phyloP scores from a whole-genome alignment of 2,113 vertebrate genomes.

The Clarias macrocephalus region DNA sequence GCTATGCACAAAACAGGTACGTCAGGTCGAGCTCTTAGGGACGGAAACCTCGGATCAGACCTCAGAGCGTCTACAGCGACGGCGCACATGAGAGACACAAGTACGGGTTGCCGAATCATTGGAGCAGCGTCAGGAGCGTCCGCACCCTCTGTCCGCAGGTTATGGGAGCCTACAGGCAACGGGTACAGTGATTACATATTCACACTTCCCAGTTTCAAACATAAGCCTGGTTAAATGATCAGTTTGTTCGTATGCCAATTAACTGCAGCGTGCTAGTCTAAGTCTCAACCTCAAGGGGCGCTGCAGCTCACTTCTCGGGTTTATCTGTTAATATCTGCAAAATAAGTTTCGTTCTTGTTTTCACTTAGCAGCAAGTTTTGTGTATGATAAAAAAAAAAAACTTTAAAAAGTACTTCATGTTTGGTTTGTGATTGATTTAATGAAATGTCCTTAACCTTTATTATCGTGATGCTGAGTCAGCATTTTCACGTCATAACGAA shows the following conservation, averaged over 20 bases:
- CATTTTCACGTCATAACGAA: neutral
- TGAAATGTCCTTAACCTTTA: neutral
- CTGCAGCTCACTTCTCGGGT: neutral
- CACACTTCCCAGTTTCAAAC: neutral
- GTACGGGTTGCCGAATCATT: too few species aligned
- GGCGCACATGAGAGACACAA: too few species aligned
- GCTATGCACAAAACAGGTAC: too few species aligned
- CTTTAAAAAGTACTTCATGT: neutral
- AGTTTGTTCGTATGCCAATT: neutral
- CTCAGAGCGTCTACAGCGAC: too few species aligned
- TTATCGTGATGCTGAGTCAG: neutral
- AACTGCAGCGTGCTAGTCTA: neutral
- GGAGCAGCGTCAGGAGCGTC: too few species aligned
- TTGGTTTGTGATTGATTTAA: neutral
- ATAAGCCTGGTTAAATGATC: neutral
- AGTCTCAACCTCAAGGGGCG: neutral
- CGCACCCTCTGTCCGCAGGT: too few species aligned
- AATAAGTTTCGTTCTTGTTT: neutral
- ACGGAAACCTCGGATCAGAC: too few species aligned
- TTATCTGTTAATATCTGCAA: neutral
- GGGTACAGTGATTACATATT: neutral
- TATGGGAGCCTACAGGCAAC: too few species aligned
- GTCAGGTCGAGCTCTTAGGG: too few species aligned
- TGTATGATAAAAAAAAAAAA: neutral
- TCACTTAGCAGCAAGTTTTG: neutral